Percentiles rank a stretch among this genome's conserved stretches.
These are phyloP conservation scores for Ia io DNA, from an alignment of 2,113 vertebrate genomes.

Conservation along the genomic window DNA sequence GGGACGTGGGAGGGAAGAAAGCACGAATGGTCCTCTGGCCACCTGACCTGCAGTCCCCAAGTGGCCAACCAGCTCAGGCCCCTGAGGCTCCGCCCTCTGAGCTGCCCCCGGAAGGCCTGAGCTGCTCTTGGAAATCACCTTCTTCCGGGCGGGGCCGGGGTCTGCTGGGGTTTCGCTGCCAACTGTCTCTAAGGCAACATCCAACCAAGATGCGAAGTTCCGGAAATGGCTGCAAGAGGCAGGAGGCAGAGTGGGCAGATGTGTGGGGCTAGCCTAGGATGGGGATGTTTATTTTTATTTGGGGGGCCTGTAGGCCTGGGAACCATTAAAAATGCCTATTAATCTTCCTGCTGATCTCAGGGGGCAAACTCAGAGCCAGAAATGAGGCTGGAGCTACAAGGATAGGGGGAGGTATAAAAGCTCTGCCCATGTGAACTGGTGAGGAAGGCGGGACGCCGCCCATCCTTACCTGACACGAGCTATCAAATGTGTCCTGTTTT, in stretches of 20 bases:
- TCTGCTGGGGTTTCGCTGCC: accelerated
- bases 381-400: not conserved
- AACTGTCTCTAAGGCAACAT: not conserved
- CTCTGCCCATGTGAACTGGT: accelerated
- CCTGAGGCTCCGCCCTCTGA: not conserved
- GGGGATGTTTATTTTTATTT: not conserved
- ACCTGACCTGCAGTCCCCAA: accelerated
- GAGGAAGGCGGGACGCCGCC: not conserved
- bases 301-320: not conserved
- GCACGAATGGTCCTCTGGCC: not conserved
- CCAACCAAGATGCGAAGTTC: not conserved
- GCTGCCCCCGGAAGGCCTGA: not conserved
- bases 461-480: accelerated
- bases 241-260: not conserved
- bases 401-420: not conserved
- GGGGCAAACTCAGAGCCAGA: not conserved
- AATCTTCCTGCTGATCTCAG: not conserved
- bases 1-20: not conserved
- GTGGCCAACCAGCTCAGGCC: not conserved
- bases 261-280: not conserved
- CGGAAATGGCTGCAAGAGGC: not conserved
- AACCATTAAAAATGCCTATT: not conserved
- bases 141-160: not conserved
- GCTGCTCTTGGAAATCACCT: accelerated
- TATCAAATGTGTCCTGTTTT: not conserved